Conservation (phyloP, 1,140 invertebrate species). For the Temnothorax nylanderi region DNA sequence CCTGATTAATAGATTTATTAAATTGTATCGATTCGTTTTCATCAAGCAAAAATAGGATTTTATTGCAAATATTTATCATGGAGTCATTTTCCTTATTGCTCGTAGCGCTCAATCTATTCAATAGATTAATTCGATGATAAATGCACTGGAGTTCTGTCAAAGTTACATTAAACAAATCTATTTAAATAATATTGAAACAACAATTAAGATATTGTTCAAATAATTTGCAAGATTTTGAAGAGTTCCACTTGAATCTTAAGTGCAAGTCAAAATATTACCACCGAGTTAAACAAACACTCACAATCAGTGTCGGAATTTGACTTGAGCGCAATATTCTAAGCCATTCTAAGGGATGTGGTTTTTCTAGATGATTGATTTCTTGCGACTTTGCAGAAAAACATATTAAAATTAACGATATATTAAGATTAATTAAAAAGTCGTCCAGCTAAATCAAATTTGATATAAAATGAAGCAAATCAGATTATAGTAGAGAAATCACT, state of each 20-base stretch:
- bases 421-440: not conserved
- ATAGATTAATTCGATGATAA: constrained; percentile 1
- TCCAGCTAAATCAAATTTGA: not conserved
- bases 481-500: not conserved
- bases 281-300: not conserved
- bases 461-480: not conserved
- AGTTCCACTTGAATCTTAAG: not conserved
- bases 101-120: not conserved
- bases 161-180: not conserved
- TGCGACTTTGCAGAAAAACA: not conserved
- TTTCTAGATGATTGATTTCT: not conserved
- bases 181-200: constrained; percentile 9
- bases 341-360: not conserved
- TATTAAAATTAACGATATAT: not conserved
- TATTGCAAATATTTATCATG: constrained; percentile 1
- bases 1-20: constrained; percentile 14
- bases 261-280: not conserved
- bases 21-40: constrained; percentile 9
- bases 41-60: not conserved
- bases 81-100: constrained; percentile 19
- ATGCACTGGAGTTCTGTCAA: not conserved
- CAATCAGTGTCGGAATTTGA: not conserved
- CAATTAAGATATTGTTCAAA: not conserved
- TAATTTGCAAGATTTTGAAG: not conserved
- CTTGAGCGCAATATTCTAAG: not conserved